These are phyloP conservation scores for Hexactinellida sp. DNA, from an alignment of 37 sponge, comb jelly and placozoan species.

Conservation along the genomic window DNA sequence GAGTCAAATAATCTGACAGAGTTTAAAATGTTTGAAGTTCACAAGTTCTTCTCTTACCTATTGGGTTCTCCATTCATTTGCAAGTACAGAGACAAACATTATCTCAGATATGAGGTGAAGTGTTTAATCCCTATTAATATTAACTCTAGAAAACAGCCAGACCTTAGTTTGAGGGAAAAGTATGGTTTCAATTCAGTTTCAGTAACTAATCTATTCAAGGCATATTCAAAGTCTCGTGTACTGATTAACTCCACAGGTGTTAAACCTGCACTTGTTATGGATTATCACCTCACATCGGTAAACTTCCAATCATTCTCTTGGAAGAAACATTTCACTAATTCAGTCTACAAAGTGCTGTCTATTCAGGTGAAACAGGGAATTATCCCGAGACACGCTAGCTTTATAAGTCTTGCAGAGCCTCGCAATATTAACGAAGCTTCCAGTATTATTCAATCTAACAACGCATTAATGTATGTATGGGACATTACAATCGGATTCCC, in stretches of 20 bases:
- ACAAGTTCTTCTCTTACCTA: background rate
- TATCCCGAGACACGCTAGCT: background rate
- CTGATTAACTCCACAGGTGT: background rate
- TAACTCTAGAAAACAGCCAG: background rate
- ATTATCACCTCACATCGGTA: background rate
- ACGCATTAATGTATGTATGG: background rate
- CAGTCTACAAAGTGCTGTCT: background rate
- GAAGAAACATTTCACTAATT: background rate
- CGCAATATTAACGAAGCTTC: background rate
- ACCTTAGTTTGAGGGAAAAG: background rate
- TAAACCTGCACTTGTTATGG: background rate
- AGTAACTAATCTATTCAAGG: background rate
- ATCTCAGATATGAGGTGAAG: background rate
- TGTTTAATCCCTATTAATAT: background rate
- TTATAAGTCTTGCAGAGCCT: background rate
- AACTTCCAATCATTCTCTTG: background rate
- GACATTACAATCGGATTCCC: background rate
- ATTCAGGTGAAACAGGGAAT: background rate
- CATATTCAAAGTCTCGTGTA: background rate
- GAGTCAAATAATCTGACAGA: background rate
- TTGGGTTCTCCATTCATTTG: background rate
- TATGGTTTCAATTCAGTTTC: background rate
- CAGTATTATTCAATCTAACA: background rate
- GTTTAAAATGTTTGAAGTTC: background rate
- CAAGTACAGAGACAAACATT: background rate